phyloP scores from a whole-genome alignment of 2,797 vertebrate species.

The Cottoperca gobio region DNA sequence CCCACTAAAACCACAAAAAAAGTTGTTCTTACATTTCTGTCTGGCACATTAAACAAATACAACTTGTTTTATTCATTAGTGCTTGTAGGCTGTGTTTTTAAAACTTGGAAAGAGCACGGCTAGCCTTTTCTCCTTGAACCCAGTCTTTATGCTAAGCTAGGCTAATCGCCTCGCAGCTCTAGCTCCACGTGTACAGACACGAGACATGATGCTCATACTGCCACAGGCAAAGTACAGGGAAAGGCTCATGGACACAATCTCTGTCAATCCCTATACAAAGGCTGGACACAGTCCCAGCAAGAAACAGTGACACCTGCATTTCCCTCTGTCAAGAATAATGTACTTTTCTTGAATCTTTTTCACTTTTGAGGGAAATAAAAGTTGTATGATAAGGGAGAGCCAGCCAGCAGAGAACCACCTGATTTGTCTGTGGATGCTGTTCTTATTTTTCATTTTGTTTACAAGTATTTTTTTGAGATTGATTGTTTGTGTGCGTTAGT shows the following conservation, averaged over 20 bases:
- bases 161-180: not conserved
- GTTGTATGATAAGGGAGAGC: not conserved
- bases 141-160: not conserved
- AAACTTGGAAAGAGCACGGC: not conserved
- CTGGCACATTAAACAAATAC: no score
- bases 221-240: conserved; percentile 4
- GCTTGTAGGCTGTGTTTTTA: not conserved
- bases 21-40: not conserved
- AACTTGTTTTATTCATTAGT: no score
- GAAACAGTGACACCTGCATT: conserved; percentile 1
- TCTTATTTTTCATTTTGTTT: conserved; percentile 19
- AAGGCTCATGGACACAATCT: not conserved
- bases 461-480: not conserved
- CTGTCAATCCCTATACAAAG: not conserved
- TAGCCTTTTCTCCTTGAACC: not conserved
- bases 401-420: conserved; percentile 32
- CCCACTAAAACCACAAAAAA: no score
- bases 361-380: not conserved
- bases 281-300: not conserved
- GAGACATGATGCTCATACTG: not conserved
- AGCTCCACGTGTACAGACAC: not conserved
- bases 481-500: conserved; percentile 22
- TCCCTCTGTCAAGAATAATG: not conserved
- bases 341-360: not conserved
- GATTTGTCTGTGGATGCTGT: not conserved